Evolutionary conservation across 2,113 vertebrate species (phyloP).

Genomic region (Nycticorax nycticorax): DNA sequence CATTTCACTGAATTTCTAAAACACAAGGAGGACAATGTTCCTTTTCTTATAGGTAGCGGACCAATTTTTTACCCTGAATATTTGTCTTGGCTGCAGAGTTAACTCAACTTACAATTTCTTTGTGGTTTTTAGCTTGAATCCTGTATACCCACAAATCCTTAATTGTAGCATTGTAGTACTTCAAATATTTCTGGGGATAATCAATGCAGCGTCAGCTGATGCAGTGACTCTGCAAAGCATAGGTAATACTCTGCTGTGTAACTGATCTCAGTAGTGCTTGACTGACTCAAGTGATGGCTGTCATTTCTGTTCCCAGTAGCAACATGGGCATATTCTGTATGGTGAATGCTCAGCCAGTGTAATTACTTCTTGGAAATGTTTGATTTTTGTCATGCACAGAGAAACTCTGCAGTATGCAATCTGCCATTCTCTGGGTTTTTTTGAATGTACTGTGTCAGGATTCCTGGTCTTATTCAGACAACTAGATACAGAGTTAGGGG

Average conservation of each 20-base stretch:
- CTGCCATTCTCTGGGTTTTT: neutral
- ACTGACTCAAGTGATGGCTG: slow-evolving; percentile 27
- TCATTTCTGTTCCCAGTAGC: slow-evolving; percentile 32
- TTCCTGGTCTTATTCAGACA: neutral
- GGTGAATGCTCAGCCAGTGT: neutral
- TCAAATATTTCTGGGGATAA: neutral
- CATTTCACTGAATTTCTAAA: neutral
- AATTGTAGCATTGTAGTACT: neutral
- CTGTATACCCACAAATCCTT: neutral
- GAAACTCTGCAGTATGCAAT: neutral
- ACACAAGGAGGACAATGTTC: neutral
- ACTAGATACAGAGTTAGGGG: neutral
- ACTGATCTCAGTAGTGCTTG: neutral
- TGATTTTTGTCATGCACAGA: neutral
- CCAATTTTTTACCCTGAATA: neutral
- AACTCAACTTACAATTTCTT: neutral
- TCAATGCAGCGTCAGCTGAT: neutral
- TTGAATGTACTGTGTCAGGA: neutral
- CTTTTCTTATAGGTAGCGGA: neutral
- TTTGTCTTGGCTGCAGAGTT: neutral
- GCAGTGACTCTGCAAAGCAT: neutral
- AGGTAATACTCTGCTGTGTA: neutral
- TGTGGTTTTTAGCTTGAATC: neutral
- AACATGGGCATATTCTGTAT: neutral
- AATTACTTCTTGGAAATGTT: neutral